phyloP scores from a whole-genome alignment of 2,888 invertebrate species.

The Hedya salicella region DNA sequence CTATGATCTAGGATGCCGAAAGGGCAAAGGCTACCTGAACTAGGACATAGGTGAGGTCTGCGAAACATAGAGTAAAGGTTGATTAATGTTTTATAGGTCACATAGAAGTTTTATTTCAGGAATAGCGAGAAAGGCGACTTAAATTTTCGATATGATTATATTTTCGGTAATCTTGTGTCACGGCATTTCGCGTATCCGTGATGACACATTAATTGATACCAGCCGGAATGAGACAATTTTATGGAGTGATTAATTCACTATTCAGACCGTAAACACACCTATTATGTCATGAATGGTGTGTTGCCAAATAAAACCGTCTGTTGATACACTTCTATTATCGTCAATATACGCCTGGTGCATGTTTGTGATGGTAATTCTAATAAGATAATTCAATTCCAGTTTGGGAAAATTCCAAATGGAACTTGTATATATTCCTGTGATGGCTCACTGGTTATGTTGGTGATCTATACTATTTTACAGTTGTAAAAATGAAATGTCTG shows the following conservation, averaged over 20 bases:
- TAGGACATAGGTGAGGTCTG: conserved; percentile 16
- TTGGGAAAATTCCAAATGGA: too few relatives aligned
- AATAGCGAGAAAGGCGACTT: background rate
- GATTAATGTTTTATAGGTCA: conserved; percentile 47
- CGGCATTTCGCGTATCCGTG: background rate
- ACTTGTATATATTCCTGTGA: too few relatives aligned
- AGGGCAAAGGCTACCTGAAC: conserved; percentile 35
- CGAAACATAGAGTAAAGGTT: background rate
- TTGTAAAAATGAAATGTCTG: too few relatives aligned
- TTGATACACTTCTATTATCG: background rate
- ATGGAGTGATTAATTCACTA: background rate
- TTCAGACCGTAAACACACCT: background rate
- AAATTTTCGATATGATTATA: background rate
- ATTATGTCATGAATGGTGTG: conserved; percentile 9
- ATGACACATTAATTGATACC: background rate
- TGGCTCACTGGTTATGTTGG: too few relatives aligned
- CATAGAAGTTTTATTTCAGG: conserved; percentile 18
- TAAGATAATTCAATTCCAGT: too few relatives aligned
- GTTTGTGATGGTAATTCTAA: too few relatives aligned
- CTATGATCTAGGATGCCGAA: conserved; percentile 42
- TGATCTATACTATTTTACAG: too few relatives aligned
- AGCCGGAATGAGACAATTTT: background rate
- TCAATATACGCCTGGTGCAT: background rate
- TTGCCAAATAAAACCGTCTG: background rate
- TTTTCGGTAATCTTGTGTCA: background rate